Percentiles rank a stretch among this genome's conserved stretches.
Evolutionary conservation across 2,797 vertebrate species (phyloP).

Genomic region (Chromis chromis): DNA sequence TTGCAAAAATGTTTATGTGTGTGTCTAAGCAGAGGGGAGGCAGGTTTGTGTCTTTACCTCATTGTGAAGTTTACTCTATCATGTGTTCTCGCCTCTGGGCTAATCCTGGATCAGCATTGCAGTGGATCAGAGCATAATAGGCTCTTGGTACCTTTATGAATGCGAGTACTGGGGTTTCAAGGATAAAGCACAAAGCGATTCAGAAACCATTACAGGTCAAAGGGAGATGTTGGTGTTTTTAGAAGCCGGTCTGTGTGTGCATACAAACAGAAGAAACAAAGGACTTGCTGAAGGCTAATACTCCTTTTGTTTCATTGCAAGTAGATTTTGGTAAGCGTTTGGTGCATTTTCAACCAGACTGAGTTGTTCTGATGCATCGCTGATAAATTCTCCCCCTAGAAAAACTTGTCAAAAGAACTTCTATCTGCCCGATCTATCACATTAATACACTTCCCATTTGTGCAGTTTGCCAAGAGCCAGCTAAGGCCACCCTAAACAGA

Average conservation of each 20-base stretch:
- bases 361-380: conserved; percentile 2
- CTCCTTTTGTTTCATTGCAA: neutral
- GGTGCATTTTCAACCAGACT: neutral
- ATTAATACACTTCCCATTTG: conserved; percentile 15
- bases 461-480: conserved; percentile 39
- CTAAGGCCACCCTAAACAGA: conserved; percentile 48
- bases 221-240: neutral
- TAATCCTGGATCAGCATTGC: conserved; percentile 66
- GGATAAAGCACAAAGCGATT: conserved; percentile 39
- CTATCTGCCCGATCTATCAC: conserved; percentile 25
- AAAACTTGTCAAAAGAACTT: neutral
- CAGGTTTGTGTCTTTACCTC: conserved; percentile 25
- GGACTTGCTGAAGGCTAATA: neutral
- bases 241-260: neutral
- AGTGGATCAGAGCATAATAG: conserved; percentile 57
- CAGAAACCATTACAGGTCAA: conserved; percentile 15
- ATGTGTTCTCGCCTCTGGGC: conserved; percentile 50
- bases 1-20: neutral
- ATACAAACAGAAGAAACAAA: too few species aligned
- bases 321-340: neutral
- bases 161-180: conserved; percentile 37
- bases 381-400: neutral
- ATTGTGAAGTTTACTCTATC: conserved; percentile 38
- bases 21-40: neutral
- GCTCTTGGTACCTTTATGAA: conserved; percentile 54